Evolutionary conservation across 2,113 vertebrate species (phyloP), one percentile per base, ranked within the genome.

Genomic region (Hypocryptadius cinnamomeus): DNA sequence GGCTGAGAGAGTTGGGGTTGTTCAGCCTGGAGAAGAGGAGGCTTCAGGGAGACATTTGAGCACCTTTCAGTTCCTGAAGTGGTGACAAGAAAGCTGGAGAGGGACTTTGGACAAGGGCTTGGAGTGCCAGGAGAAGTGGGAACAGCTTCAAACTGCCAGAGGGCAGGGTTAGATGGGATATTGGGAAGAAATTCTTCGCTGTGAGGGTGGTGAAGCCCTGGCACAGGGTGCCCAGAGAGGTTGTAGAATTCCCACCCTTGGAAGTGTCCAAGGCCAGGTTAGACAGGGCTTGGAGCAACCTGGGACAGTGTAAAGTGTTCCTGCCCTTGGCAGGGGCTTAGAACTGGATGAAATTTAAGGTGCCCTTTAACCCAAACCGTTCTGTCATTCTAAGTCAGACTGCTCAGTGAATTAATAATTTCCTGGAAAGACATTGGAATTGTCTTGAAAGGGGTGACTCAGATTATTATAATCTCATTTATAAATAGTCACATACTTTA

Each of bases 231-330:
- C 3, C 25, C 17, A 48, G 35, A 45, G n/a, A 27, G 10, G 20
- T 7, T 37, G 57, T 27, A 27, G 30, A 18, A 4, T 18, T 56
- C n/a, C 28, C 60, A 53, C 25, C 17, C 13, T 54, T 61, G n/a
- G 28, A 5, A 53, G n/a, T 47, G 53, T 9, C 16, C 53, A 30
- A 68, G 53, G 8, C 11, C n/a, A 40, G 15, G 7, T 0, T 37
- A 37, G 19, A 39, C 1, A 1, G 28, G 39, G 9, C 20, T 81
- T 45, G 39, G 45, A 39, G 28, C 19, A 7, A 0, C 19, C 28
- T 47, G 45, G 19, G 1, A 0, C 2, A 3, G 24, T n/a, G n/a
- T 9, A 2, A 81, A 13, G 4, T 60, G 69, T 25, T 15, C 45
- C 45, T 45, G 69, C 13, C 28, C 39, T 8, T 4, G 11, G 33